Base-by-base conservation (phyloP, 1,140 invertebrate genomes). In the Euborellia annulipes region DNA sequence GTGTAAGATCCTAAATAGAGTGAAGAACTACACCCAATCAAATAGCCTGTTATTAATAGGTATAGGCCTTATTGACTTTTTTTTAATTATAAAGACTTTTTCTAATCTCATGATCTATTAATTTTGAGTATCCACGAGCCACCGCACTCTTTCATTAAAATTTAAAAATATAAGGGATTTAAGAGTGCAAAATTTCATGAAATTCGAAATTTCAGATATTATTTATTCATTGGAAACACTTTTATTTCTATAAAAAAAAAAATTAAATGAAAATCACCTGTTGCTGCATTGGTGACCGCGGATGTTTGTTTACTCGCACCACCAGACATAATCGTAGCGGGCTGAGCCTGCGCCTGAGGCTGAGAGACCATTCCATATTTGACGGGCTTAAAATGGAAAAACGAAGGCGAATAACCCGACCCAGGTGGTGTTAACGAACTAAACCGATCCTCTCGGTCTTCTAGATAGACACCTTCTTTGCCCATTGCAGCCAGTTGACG, bases 401-500 rank as follows among this genome's bases (percentile, higher is more conserved):
- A 93, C 9, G 80, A 90, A 2, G 83, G 88, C 45, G 84, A 88
- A 62, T 83, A 89, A 40, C 80, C 82, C 49, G 81, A 85, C 46
- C 75, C 85, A 43, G 80, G 82, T 19, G 76, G 68, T 53, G 75
- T 77, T 34, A 87, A 59, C 7, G 81, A 82, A 60, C 82, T 85
- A 43, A 80, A 74, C 43, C 78, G 71, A 54, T 82, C 78, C 43
- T 83, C 79, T 50, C 77, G 67, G 58, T 88, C 84, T 52, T 84
- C 82, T 18, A 82, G 68, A 58, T 81, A 81, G 22, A 84, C 71
- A 39, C 82, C 73, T 55, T 83, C 81, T 49, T 83, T 80, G 13
- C 88, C 87, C 67, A 92, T 75, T 7, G 86, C 88, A 0, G 87
- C 85, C 56, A 93, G 62, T 52, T 91, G 86, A n/a, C 89, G 70